These are phyloP conservation scores for Clarias laeviceps DNA, from an alignment of 2,797 vertebrate genomes.

Conservation along the genomic window DNA sequence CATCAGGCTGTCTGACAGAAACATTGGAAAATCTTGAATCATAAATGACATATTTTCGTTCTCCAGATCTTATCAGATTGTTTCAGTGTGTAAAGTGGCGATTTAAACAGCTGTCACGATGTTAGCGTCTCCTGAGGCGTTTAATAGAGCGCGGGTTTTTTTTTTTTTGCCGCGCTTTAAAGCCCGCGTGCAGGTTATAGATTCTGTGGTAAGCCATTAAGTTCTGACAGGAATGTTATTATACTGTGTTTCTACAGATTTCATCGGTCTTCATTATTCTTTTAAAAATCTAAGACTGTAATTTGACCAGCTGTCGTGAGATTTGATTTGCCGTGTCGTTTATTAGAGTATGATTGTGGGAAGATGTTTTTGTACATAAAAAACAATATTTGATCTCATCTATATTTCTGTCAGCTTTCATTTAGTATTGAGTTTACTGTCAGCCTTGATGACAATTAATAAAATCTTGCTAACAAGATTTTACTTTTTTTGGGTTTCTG, in stretches of 20 bases:
- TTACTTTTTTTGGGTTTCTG: neutral
- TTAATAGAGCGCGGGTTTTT: neutral
- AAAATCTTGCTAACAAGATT: neutral
- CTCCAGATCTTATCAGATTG: neutral
- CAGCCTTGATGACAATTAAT: neutral
- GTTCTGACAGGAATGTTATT: neutral
- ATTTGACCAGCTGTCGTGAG: neutral
- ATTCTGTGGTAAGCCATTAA: neutral
- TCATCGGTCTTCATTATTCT: neutral
- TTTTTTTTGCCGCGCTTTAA: neutral
- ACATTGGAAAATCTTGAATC: neutral
- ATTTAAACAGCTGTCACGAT: neutral
- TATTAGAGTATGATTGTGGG: neutral
- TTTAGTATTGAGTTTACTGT: neutral
- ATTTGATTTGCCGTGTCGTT: neutral
- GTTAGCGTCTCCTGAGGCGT: neutral
- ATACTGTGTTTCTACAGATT: too few species aligned
- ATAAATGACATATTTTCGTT: neutral
- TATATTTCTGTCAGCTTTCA: neutral
- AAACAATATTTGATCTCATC: neutral
- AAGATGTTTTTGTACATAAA: neutral
- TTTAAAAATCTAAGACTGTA: neutral
- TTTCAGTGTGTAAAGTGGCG: neutral
- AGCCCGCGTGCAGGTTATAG: neutral
- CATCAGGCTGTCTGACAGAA: neutral